Base-by-base conservation (phyloP, 2,888 invertebrate species). In the Plebejus argus region DNA sequence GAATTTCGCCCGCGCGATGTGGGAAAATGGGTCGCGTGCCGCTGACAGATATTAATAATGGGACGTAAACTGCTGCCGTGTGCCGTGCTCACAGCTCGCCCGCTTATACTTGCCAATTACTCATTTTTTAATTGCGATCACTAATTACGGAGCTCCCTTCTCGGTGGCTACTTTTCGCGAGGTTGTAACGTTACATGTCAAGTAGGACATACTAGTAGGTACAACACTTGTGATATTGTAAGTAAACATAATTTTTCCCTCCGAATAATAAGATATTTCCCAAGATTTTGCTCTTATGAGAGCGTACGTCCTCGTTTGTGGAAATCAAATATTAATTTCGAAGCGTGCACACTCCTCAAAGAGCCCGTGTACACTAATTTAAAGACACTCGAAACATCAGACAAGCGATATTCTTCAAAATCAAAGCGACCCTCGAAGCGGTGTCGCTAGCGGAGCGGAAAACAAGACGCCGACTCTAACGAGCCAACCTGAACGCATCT, bases 1-100 rank as follows among this genome's bases (percentile, higher is more conserved):
- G 90, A 90, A 90, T 90, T 90, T 86, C 84, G 83, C 83, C 83
- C 83, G 85, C 85, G 82, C 82, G 82, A 79, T 83, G 84, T 83
- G 84, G 85, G 86, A 87, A 87, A 86, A 86, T 88, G 85, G 85
- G 88, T 82, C 89, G 90, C 89, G 91, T 91, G 91, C 82, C 86
- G 82, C 72, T 90, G 91, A 90, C 91, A 90, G 91, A 89, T 89
- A 90, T 91, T 90, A 90, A 91, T 90, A 89, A 88, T 85, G 83
- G 83, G 83, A 83, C 83, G 79, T 78, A 79, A 80, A 81, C 80
- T 79, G 78, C 79, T 77, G 78, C 78, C 70, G 75, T 61, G 35
- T 78, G 45, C 45, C 79, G 39, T 72, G 45, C 20, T 39, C 77
- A 23, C 10, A 7, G 53, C 53, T 45, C 18, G 53, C 53, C 53